Conservation (phyloP, 2,113 vertebrate genomes). For the Sminthopsis crassicaudata region DNA sequence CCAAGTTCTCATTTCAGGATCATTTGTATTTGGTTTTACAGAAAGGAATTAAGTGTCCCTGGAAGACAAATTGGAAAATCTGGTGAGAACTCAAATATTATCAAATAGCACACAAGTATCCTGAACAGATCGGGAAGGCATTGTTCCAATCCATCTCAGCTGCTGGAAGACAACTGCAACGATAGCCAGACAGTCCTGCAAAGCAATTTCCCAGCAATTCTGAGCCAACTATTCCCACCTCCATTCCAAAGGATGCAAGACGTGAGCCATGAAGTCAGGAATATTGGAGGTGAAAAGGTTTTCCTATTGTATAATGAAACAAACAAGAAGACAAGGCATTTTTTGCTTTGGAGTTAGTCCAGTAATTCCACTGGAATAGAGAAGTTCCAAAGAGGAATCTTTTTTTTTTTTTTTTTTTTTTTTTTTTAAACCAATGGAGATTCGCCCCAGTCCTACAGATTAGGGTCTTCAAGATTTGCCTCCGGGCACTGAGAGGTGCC, state of each 20-base stretch:
- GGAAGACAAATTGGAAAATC: background rate
- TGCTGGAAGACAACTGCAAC: background rate
- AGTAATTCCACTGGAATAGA: background rate
- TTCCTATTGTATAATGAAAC: background rate
- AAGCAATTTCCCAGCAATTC: background rate
- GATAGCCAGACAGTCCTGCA: background rate
- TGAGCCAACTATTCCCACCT: background rate
- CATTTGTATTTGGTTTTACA: slow-evolving; percentile 15
- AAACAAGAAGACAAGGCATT: background rate
- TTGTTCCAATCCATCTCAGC: background rate
- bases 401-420: too few species aligned
- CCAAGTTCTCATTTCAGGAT: slow-evolving; percentile 2
- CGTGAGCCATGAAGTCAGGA: background rate
- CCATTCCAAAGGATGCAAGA: background rate
- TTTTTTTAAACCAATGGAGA: too few species aligned
- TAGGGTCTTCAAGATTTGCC: background rate
- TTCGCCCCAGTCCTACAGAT: background rate
- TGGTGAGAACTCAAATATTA: background rate
- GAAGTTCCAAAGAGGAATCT: background rate
- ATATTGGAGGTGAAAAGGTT: background rate
- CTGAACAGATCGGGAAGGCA: too few species aligned
- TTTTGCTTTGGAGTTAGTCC: background rate
- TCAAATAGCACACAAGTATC: background rate
- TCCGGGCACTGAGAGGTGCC: background rate
- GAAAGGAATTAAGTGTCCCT: slow-evolving; percentile 3